phyloP scores from a whole-genome alignment of 2,888 invertebrate genomes.

The Cerastis leucographa region DNA sequence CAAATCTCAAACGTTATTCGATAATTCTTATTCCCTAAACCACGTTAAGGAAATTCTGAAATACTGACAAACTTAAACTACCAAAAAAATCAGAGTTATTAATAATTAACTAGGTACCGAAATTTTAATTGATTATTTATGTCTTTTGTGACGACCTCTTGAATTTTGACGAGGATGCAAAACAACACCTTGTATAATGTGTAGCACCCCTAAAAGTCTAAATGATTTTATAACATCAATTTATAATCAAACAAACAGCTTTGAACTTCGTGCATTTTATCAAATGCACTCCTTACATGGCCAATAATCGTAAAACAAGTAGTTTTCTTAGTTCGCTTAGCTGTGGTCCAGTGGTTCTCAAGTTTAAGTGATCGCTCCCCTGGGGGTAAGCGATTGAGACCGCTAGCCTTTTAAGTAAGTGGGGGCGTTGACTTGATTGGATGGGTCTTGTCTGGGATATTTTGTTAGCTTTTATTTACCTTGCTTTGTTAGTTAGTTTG shows the following conservation, averaged over 20 bases:
- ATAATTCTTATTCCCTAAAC: too few species aligned
- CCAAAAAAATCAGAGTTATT: too few species aligned
- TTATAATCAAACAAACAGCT: constrained; percentile 27
- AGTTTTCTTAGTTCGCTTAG: constrained; percentile 35
- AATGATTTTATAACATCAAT: constrained; percentile 29
- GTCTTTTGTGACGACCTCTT: too few species aligned
- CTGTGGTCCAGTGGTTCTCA: constrained; percentile 54
- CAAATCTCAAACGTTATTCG: too few species aligned
- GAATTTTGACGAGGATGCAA: too few species aligned
- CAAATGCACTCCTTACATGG: constrained; percentile 36
- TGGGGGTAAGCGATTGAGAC: constrained; percentile 26
- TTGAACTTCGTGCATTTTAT: constrained; percentile 41
- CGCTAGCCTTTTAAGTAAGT: constrained; percentile 39
- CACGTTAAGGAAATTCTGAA: too few species aligned
- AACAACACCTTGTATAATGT: too few species aligned
- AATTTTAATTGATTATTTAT: too few species aligned
- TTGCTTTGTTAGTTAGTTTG: neutral
- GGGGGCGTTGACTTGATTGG: constrained; percentile 33
- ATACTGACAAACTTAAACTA: too few species aligned
- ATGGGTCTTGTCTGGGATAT: constrained; percentile 18
- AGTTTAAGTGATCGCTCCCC: constrained; percentile 46
- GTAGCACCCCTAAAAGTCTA: constrained; percentile 6
- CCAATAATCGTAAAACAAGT: constrained; percentile 62
- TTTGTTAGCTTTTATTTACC: neutral
- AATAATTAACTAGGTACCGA: too few species aligned